Conservation (phyloP, 2,797 vertebrate genomes). For the Mus minutoides region DNA sequence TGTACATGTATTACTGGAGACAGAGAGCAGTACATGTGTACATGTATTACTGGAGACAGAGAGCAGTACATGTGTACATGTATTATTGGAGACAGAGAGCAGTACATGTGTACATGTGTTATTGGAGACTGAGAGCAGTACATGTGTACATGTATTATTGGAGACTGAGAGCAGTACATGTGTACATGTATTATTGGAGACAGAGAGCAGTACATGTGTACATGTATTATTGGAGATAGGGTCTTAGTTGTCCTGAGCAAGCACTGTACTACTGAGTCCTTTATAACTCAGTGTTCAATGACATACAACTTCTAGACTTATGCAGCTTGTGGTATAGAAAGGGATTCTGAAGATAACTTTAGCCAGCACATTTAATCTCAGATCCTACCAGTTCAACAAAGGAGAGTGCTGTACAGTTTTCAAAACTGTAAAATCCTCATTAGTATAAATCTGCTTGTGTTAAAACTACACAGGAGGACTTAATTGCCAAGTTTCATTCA, state of each 20-base stretch:
- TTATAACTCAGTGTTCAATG: neutral
- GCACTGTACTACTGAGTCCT: neutral
- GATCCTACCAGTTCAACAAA: neutral
- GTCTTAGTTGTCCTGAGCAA: neutral
- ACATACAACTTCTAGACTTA: neutral
- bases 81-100: neutral
- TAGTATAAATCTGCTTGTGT: neutral
- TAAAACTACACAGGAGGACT: neutral
- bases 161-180: no score
- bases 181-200: neutral
- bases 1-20: neutral
- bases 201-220: no score
- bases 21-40: rapidly evolving
- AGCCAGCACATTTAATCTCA: neutral
- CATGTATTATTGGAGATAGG: no score
- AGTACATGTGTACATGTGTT: neutral
- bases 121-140: neutral
- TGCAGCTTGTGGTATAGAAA: neutral
- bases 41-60: neutral
- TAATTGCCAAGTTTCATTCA: neutral
- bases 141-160: neutral
- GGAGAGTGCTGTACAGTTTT: neutral
- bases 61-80: no score
- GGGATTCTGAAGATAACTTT: constrained; percentile 1
- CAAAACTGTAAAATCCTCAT: constrained; percentile 4